These are phyloP conservation scores for Gastrophysa polygoni DNA, from an alignment of 2,888 invertebrate genomes.

Conservation along the genomic window DNA sequence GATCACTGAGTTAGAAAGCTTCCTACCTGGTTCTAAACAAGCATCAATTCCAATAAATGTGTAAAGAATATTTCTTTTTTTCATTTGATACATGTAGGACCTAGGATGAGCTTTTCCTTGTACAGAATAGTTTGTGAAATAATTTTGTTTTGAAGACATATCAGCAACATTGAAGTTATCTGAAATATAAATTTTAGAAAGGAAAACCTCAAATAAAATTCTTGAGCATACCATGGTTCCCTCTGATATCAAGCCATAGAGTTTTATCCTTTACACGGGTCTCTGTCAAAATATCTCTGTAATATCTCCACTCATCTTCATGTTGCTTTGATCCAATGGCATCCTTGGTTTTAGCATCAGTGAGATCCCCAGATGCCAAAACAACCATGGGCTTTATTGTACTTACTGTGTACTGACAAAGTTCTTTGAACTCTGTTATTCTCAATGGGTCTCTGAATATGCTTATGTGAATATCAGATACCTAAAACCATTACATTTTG, in stretches of 20 bases:
- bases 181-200: slow-evolving; percentile 58
- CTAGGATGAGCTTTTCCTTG: slow-evolving; percentile 73
- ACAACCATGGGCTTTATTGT: slow-evolving; percentile 77
- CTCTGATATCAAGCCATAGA: slow-evolving; percentile 86
- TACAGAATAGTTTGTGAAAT: slow-evolving; percentile 77
- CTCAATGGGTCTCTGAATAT: slow-evolving; percentile 78
- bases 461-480: slow-evolving; percentile 89
- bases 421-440: slow-evolving; percentile 77
- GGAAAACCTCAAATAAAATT: not conserved
- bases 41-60: slow-evolving; percentile 88
- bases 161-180: slow-evolving; percentile 87
- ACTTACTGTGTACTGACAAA: slow-evolving; percentile 76
- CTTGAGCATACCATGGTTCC: slow-evolving; percentile 79
- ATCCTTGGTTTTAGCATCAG: slow-evolving; percentile 83
- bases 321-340: slow-evolving; percentile 84
- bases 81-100: slow-evolving; percentile 73
- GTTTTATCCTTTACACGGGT: slow-evolving; percentile 71
- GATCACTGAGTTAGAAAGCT: too few species aligned
- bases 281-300: slow-evolving; percentile 71
- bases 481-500: slow-evolving; percentile 62
- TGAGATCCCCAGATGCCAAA: slow-evolving; percentile 85
- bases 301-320: slow-evolving; percentile 82
- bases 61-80: slow-evolving; percentile 67
- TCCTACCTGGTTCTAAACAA: slow-evolving; percentile 78
- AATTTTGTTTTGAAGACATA: slow-evolving; percentile 72